Evolutionary conservation across 2,888 invertebrate species (phyloP), one percentile per base, ranked within the genome.

Genomic region (Melanostoma scalare): DNA sequence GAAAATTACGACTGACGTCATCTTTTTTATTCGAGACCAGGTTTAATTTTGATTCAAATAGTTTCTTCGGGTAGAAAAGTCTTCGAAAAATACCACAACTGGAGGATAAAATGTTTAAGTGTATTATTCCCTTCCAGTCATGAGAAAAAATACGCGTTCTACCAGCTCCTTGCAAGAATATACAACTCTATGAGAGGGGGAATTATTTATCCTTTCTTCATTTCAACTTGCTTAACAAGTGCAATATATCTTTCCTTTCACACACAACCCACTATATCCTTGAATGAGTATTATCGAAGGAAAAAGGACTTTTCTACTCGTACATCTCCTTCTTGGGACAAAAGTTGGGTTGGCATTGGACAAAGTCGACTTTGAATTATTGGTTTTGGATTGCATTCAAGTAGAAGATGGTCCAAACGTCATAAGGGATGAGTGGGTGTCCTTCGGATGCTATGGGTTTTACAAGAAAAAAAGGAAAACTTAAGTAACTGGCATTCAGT

Each of bases 321-420:
- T 6, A 46, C 52, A 52, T 33, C 52, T 52, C 52, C 33, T 52
- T 52, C 33, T 52, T 10, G 3, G 30, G 5, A 33, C 6, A 52
- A 52, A 33, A n/a, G 20, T 20, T 30, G n/a, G 50, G 63, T 71
- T 61, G 60, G 67, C 61, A 42, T 55, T 68, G 61, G 63, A 79
- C 68, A 79, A 79, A 74, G 74, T 74, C 63, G 74, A 61, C 50
- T 63, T 58, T 68, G 79, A 79, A 79, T 74, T 79, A 74, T 79
- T 74, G 79, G 74, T 69, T 74, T 69, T 74, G 74, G 79, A 79
- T 74, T 74, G 74, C 74, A 63, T 74, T 79, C 79, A 74, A 79
- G 55, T 61, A 53, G 56, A 69, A 74, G 61, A 79, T 63, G 79
- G 78, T 74, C 52, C 63, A 61, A 74, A 79, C 74, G 61, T 68